These are phyloP conservation scores for Opisthograptis luteolata DNA, from an alignment of 2,888 invertebrate genomes.

Conservation along the genomic window DNA sequence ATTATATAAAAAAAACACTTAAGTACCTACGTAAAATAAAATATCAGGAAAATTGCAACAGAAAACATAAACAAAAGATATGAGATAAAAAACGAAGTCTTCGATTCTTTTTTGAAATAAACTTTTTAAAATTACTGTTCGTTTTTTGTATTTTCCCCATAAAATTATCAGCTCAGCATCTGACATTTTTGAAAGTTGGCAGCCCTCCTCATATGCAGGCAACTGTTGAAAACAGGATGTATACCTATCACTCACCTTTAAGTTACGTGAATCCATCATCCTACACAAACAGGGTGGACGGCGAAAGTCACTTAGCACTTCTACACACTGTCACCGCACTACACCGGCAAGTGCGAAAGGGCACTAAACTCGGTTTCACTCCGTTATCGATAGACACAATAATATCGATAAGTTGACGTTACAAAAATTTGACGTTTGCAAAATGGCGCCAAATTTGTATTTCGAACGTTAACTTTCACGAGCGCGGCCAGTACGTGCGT, in stretches of 20 bases:
- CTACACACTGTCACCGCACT: slow-evolving; percentile 60
- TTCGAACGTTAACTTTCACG: slow-evolving; percentile 65
- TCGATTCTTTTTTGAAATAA: too few relatives aligned
- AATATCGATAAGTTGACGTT: slow-evolving; percentile 30
- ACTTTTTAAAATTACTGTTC: too few relatives aligned
- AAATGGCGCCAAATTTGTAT: slow-evolving; percentile 58
- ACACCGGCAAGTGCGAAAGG: slow-evolving; percentile 43
- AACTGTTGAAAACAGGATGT: too few relatives aligned
- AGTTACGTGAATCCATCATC: slow-evolving; percentile 70
- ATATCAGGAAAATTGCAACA: too few relatives aligned
- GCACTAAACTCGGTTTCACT: slow-evolving; percentile 40
- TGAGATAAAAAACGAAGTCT: too few relatives aligned
- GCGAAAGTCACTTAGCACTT: slow-evolving; percentile 73
- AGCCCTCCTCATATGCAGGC: too few relatives aligned
- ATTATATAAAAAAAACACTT: too few relatives aligned
- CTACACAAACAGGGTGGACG: slow-evolving; percentile 39
- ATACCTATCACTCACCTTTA: slow-evolving; percentile 57
- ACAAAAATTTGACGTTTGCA: slow-evolving; percentile 37
- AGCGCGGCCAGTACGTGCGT: slow-evolving; percentile 57
- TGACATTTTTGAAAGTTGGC: too few relatives aligned
- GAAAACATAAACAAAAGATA: too few relatives aligned
- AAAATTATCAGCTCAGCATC: too few relatives aligned
- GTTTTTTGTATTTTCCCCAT: too few relatives aligned
- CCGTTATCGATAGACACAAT: slow-evolving; percentile 28
- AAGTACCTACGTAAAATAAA: too few relatives aligned